Evolutionary conservation across 2,113 vertebrate species (phyloP), one percentile per base, ranked within the genome.

Genomic region (Oplegnathus fasciatus): DNA sequence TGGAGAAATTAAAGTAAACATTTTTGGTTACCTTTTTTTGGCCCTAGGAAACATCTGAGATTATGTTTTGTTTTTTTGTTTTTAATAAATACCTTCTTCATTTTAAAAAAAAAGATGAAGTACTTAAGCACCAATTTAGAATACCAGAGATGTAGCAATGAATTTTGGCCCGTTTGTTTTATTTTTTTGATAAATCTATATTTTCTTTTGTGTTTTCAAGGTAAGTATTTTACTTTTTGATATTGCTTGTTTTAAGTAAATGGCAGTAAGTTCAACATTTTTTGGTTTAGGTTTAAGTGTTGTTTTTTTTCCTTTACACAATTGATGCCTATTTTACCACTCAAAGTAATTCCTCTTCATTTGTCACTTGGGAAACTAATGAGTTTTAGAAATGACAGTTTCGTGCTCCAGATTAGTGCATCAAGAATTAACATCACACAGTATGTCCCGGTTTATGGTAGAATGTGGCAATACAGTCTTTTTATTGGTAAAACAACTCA

Each of bases 161-260:
- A 64, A 74, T 82, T 90, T 69, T 71, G 65, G 79, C 80, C 55
- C n/a, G 6, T 84, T 89, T 70, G 4, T 62, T 86, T 74, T 64
- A 66, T 86, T 87, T 75, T 84, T 11, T 62, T 65, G 13, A 52
- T 65, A 55, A 66, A 52, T 77, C 15, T 68, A 34, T 73, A 22
- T 80, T 85, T 71, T 66, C 50, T 87, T 80, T 93, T 89, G 71
- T 83, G 65, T 90, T 91, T 89, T 93, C 74, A 95, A 95, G 95
- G 95, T 96, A 96, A 96, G 96, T 96, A 96, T 95, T 91, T 74
- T 90, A 87, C 60, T 90, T 94, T 92, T 73, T 89, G 54, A 89
- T 93, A 74, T 80, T 89, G 66, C 57, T 90, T 84, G 73, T 88
- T 86, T 87, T 74, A 48, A 79, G 26, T 52, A 70, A 84, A 83